Percentiles rank a stretch among this genome's conserved stretches.
phyloP scores from a whole-genome alignment of 35 echinoderm and acorn worm species.

The Stichopus chloronotus region DNA sequence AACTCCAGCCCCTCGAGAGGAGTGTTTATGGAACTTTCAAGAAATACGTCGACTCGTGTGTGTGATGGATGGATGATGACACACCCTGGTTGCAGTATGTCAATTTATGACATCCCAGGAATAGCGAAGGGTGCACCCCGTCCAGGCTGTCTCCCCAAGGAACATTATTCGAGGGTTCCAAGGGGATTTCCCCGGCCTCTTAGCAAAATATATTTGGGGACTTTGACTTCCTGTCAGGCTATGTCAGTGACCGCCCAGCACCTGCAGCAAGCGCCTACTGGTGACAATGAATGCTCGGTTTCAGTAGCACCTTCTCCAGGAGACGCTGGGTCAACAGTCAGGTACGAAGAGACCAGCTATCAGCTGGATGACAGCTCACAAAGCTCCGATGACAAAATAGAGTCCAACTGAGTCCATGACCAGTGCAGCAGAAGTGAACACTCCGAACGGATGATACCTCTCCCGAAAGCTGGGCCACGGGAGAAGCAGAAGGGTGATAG shows the following conservation, averaged over 20 bases:
- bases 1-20: constrained; percentile 59
- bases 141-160: constrained; percentile 20
- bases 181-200: constrained; percentile 1
- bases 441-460: too few species aligned
- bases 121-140: constrained; percentile 12
- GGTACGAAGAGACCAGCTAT: too few species aligned
- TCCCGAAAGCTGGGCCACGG: too few species aligned
- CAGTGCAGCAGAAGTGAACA: too few species aligned
- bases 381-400: too few species aligned
- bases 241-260: constrained; percentile 37
- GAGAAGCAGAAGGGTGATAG: too few species aligned
- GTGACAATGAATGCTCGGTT: too few species aligned
- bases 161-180: constrained; percentile 26
- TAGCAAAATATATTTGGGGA: constrained; percentile 32
- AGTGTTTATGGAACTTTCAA: constrained; percentile 64
- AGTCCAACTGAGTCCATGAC: too few species aligned
- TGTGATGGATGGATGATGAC: constrained; percentile 27
- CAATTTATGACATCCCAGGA: constrained; percentile 52
- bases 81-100: constrained; percentile 45
- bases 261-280: neutral
- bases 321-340: too few species aligned
- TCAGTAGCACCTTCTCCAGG: too few species aligned
- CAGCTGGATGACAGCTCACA: too few species aligned
- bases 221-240: neutral
- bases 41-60: constrained; percentile 11